phyloP scores from a whole-genome alignment of 2,888 invertebrate genomes.

The Zootermopsis nevadensis region DNA sequence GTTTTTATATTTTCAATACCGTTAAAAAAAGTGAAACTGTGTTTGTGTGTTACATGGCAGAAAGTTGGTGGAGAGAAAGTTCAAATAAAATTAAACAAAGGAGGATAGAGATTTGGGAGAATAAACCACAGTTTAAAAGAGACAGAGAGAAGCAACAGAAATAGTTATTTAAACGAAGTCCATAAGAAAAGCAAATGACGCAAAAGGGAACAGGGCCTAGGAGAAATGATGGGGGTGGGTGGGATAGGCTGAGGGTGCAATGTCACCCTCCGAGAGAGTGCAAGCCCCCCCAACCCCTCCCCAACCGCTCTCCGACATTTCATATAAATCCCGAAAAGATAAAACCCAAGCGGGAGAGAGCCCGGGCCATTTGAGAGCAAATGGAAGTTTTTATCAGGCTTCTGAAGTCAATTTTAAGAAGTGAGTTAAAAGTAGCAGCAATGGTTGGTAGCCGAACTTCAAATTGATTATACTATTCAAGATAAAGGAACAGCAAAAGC shows the following conservation, averaged over 20 bases:
- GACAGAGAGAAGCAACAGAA: constrained; percentile 3
- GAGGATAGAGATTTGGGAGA: constrained; percentile 4
- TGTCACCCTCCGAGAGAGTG: background rate
- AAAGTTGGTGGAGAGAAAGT: background rate
- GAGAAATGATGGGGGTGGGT: background rate
- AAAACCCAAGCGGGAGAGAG: constrained; percentile 4
- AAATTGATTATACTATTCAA: constrained; percentile 40
- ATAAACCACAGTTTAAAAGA: constrained; percentile 14
- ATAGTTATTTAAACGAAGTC: constrained; percentile 18
- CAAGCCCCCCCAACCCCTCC: background rate
- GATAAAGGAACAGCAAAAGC: constrained; percentile 20
- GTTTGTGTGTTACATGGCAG: constrained; percentile 4
- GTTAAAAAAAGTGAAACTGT: background rate
- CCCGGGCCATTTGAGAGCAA: constrained; percentile 27
- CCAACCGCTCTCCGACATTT: background rate
- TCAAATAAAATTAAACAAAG: background rate
- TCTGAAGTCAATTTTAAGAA: constrained; percentile 38
- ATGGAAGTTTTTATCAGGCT: constrained; percentile 41
- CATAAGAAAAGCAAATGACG: constrained; percentile 33
- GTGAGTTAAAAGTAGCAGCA: constrained; percentile 37
- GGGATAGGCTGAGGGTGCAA: too few relatives aligned
- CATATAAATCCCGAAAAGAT: constrained; percentile 39
- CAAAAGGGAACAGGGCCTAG: constrained; percentile 3
- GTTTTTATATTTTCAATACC: background rate
- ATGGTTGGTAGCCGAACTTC: constrained; percentile 28